Conservation (phyloP, 2,113 vertebrate species). For the Barbus barbus region DNA sequence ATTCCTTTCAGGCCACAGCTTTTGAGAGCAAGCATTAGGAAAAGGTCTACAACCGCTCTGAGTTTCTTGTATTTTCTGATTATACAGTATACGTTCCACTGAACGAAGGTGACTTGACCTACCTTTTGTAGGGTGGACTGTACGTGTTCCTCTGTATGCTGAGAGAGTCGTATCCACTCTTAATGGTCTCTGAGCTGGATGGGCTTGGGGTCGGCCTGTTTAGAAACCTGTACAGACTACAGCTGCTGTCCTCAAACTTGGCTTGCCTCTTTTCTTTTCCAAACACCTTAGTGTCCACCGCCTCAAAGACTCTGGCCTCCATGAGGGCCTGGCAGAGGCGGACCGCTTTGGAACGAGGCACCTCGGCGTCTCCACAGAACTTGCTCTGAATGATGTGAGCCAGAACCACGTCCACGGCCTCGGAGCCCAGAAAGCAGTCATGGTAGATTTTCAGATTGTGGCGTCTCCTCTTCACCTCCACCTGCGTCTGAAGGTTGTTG, state of each 20-base stretch:
- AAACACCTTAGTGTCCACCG: conserved; percentile 86
- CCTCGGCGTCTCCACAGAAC: conserved; percentile 88
- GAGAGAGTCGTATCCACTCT: conserved; percentile 75
- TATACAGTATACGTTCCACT: neutral
- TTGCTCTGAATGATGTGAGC: conserved; percentile 89
- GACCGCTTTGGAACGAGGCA: conserved; percentile 91
- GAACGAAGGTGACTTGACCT: neutral
- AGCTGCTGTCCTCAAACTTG: conserved; percentile 91
- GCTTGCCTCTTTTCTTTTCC: conserved; percentile 86
- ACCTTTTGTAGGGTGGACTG: too few relatives aligned
- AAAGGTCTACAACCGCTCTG: neutral
- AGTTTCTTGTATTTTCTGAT: neutral
- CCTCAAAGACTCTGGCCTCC: conserved; percentile 94
- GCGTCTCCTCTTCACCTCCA: conserved; percentile 90
- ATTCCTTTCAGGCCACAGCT: too few relatives aligned
- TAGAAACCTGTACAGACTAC: conserved; percentile 91
- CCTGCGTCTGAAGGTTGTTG: conserved; percentile 83
- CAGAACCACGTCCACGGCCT: conserved; percentile 91
- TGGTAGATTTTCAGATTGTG: conserved; percentile 90
- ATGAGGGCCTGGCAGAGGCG: conserved; percentile 93
- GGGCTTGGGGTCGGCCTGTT: conserved; percentile 65
- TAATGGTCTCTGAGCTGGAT: conserved; percentile 55
- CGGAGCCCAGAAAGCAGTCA: conserved; percentile 92
- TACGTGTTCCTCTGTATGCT: too few relatives aligned
- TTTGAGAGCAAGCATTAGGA: too few relatives aligned